Conservation (phyloP, 2,888 invertebrate species). For the Cataglyphis livida region DNA sequence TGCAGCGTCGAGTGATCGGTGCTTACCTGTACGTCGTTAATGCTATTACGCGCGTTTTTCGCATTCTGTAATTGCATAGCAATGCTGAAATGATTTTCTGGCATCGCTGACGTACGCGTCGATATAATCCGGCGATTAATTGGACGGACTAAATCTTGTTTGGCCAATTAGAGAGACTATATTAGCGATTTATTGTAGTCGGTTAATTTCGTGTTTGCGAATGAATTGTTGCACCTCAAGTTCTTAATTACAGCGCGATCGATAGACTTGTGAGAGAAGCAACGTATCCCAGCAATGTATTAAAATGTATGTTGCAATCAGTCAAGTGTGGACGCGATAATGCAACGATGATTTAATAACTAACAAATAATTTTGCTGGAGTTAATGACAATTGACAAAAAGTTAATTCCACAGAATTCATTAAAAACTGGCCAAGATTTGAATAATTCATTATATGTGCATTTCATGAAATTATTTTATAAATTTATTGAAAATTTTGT, state of each 20-base stretch:
- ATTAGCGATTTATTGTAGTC: conserved; percentile 25
- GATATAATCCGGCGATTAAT: conserved; percentile 18
- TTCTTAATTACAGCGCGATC: conserved; percentile 19
- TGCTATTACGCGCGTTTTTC: conserved; percentile 50
- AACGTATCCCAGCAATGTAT: neutral
- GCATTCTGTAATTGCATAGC: conserved; percentile 28
- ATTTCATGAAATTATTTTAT: conserved; percentile 14
- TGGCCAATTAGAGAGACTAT: conserved; percentile 20
- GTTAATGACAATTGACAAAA: neutral
- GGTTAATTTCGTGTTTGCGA: neutral
- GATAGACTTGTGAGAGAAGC: neutral
- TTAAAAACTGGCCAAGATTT: neutral
- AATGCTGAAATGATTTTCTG: conserved; percentile 26
- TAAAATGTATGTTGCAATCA: conserved; percentile 4
- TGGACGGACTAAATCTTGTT: conserved; percentile 40
- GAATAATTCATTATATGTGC: conserved; percentile 4
- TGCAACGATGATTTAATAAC: conserved; percentile 1
- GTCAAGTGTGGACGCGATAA: conserved; percentile 1
- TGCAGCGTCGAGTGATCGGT: conserved; percentile 63
- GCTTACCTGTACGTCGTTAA: conserved; percentile 60
- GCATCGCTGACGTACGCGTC: neutral
- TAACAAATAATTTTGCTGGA: conserved; percentile 14
- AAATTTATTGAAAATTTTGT: conserved; percentile 7
- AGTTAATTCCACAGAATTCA: conserved; percentile 9
- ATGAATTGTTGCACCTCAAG: conserved; percentile 15